Evolutionary conservation across 2,888 invertebrate species (phyloP), one percentile per base, ranked within the genome.

Genomic region (Unio delphinus): DNA sequence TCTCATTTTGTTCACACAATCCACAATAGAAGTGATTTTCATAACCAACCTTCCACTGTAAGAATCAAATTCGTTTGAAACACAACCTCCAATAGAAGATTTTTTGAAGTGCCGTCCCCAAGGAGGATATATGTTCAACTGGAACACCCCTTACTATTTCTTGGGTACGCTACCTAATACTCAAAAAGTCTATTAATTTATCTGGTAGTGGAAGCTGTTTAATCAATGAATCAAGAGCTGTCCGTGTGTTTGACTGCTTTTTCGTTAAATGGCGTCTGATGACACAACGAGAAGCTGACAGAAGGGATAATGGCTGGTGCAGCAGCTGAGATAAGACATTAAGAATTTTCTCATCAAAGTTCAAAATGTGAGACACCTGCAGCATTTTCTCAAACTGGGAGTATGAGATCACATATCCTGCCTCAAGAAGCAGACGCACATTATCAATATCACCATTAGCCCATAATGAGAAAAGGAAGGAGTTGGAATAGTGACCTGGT

Each of bases 401-500:
- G 58, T 74, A 64, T 30, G 70, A 65, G n/a, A 75, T 60, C 23
- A 70, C 65, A 65, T 76, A 80, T 28, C 80, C 80, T 45, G 76
- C 69, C n/a, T 78, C 69, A 1, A 74, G 45, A 17, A 78, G 67
- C 15, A 78, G 60, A 60, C 70, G 64, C 34, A 80, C 74, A 72
- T 76, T 80, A 17, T 68, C 69, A n/a, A 74, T 65, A 56, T 77
- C 76, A 58, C 72, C 72, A 60, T 78, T 74, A 20, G 71, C 69
- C 75, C 76, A 78, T 34, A 78, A 64, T 20, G 78, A 76, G 60
- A 73, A 76, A 18, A 80, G 56, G 6, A 78, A 65, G 28, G 78
- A 75, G 68, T 80, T 78, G 55, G 74, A 72, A 57, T 74, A 78
- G 70, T 78, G 76, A 28, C 75, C 76, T 0, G 73, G 73, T 20